Conservation (phyloP, 2,888 invertebrate genomes). For the Dioctria rufipes region DNA sequence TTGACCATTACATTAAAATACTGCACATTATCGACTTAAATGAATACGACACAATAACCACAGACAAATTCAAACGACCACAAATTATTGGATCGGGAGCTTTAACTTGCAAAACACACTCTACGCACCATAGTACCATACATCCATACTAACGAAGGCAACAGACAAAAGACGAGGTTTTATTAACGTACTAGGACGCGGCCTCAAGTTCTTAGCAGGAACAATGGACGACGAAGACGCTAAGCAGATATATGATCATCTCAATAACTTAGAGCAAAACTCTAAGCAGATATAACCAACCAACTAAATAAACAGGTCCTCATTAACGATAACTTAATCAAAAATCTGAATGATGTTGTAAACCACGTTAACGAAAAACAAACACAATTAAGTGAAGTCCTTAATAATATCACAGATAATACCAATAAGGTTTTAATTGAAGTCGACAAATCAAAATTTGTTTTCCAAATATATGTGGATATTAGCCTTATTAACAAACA, state of each 20-base stretch:
- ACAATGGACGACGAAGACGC: conserved; percentile 31
- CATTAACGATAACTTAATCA: conserved; percentile 17
- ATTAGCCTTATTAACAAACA: background rate
- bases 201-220: conserved; percentile 5
- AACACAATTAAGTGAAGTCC: background rate
- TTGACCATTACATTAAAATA: no score
- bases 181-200: background rate
- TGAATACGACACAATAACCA: no score
- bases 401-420: background rate
- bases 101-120: background rate
- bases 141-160: background rate
- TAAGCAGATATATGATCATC: conserved; percentile 8
- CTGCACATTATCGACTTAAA: no score
- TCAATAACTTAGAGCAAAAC: conserved; percentile 19
- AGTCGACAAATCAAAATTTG: background rate
- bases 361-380: background rate
- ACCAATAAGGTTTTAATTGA: background rate
- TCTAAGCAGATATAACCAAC: background rate
- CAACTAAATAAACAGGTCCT: conserved; percentile 12
- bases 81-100: background rate
- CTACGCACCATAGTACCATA: background rate
- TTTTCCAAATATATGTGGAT: conserved; percentile 4
- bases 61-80: background rate
- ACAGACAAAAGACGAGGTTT: conserved; percentile 7
- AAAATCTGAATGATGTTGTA: conserved; percentile 3